These are phyloP conservation scores for Mohoua ochrocephala DNA, from an alignment of 2,113 vertebrate genomes.

Conservation along the genomic window DNA sequence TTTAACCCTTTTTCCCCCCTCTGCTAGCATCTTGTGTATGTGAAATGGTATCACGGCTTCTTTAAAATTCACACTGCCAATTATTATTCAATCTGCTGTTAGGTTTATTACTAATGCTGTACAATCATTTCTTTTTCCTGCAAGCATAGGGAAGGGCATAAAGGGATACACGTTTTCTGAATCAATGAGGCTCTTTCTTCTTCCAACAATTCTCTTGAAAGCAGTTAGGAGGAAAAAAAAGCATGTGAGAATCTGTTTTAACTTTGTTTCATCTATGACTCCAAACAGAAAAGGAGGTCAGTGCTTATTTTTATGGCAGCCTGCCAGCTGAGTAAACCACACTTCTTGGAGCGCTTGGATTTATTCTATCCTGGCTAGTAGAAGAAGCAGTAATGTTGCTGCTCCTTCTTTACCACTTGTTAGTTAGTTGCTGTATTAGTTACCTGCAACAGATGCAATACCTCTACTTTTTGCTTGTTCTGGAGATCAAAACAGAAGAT, in stretches of 20 bases:
- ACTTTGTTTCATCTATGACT: neutral
- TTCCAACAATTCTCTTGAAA: neutral
- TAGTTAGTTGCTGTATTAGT: neutral
- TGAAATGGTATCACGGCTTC: neutral
- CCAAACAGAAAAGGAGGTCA: neutral
- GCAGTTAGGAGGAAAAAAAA: neutral
- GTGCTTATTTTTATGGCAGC: neutral
- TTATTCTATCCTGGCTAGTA: neutral
- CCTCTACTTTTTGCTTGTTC: neutral
- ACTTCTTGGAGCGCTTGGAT: neutral
- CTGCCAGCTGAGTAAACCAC: neutral
- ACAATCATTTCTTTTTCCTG: neutral
- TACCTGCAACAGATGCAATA: neutral
- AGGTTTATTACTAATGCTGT: neutral
- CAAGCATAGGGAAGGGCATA: neutral
- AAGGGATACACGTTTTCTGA: rapidly evolving
- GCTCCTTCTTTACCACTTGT: neutral
- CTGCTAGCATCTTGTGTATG: neutral
- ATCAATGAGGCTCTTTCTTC: neutral
- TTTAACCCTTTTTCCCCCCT: neutral
- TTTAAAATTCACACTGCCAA: neutral
- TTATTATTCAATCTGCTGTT: neutral
- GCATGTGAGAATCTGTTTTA: neutral
- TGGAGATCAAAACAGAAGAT: neutral
- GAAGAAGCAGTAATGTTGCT: neutral